These are phyloP conservation scores for Alouatta palliata DNA, from an alignment of 2,113 vertebrate genomes.

Conservation along the genomic window DNA sequence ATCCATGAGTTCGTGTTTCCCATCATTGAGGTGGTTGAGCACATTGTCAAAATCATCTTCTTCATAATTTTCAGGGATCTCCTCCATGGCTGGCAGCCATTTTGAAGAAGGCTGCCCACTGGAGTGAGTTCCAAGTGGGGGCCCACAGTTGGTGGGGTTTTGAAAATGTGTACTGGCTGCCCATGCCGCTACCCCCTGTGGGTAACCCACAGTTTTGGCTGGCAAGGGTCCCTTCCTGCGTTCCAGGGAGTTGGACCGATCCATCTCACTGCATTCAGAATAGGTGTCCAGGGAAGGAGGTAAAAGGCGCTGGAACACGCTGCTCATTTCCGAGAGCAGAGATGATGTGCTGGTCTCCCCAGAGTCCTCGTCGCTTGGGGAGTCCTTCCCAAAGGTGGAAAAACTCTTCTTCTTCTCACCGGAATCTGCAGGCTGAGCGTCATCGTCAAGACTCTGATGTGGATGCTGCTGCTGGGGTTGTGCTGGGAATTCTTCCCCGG, in stretches of 20 bases:
- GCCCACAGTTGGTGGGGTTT: conserved; percentile 89
- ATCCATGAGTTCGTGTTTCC: conserved; percentile 97
- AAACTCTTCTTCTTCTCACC: conserved; percentile 94
- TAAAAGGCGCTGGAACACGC: conserved; percentile 95
- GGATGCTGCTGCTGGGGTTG: conserved; percentile 81
- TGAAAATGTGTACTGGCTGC: conserved; percentile 98
- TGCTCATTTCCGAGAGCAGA: conserved; percentile 96
- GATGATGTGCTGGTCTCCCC: conserved; percentile 89
- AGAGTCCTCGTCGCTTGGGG: conserved; percentile 76
- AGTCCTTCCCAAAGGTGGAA: conserved; percentile 96
- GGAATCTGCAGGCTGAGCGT: conserved; percentile 82
- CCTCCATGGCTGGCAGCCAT: conserved; percentile 99
- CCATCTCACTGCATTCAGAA: conserved; percentile 87
- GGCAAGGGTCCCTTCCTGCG: conserved; percentile 91
- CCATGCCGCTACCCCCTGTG: conserved; percentile 95
- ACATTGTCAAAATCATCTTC: conserved; percentile 98
- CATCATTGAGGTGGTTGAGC: conserved; percentile 94
- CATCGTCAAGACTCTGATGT: conserved; percentile 87
- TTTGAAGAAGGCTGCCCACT: conserved; percentile 91
- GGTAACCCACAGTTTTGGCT: conserved; percentile 91
- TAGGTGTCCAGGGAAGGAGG: conserved; percentile 93
- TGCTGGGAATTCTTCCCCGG: conserved; percentile 90
- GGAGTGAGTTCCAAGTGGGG: conserved; percentile 87
- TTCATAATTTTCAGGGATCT: conserved; percentile 98
- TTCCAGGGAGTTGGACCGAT: conserved; percentile 89